phyloP scores from a whole-genome alignment of 1,140 invertebrate species.

The Idris sp. region DNA sequence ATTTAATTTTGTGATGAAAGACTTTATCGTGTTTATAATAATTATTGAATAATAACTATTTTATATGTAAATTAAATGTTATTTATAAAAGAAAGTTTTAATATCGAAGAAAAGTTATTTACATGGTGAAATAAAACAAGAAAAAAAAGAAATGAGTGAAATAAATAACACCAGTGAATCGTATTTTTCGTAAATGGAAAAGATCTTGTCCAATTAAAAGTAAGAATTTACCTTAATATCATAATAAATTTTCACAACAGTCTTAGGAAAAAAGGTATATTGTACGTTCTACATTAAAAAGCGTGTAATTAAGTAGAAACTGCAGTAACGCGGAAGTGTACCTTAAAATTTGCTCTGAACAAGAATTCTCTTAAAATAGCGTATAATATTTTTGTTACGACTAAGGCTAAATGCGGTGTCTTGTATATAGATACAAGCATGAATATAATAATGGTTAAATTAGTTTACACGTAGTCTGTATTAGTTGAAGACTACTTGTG shows the following conservation, averaged over 20 bases:
- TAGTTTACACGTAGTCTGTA: slow-evolving; percentile 25
- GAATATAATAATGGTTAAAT: slow-evolving; percentile 32
- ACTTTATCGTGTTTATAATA: no score
- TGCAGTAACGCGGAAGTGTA: slow-evolving; percentile 38
- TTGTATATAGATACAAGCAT: slow-evolving; percentile 27
- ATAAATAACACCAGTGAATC: no score
- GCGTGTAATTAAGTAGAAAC: slow-evolving; percentile 34
- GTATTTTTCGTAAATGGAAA: slow-evolving; percentile 9
- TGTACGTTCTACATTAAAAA: slow-evolving; percentile 28
- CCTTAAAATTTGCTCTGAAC: slow-evolving; percentile 33
- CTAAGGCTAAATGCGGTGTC: slow-evolving; percentile 27
- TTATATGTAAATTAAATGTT: no score
- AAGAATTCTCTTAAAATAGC: slow-evolving; percentile 53
- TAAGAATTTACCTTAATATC: slow-evolving; percentile 24
- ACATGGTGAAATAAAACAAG: no score
- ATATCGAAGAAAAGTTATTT: no score
- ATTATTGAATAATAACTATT: no score
- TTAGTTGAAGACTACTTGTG: slow-evolving; percentile 1
- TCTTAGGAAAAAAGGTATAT: slow-evolving; percentile 29
- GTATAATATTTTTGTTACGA: slow-evolving; percentile 41
- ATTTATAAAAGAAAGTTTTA: no score
- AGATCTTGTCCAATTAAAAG: slow-evolving; percentile 7
- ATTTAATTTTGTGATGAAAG: no score
- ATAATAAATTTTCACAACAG: slow-evolving; percentile 18
- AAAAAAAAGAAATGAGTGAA: no score